Percentiles rank a stretch among this genome's conserved stretches.
These are phyloP conservation scores for Eristalis tenax DNA, from an alignment of 2,888 invertebrate genomes.

Conservation along the genomic window DNA sequence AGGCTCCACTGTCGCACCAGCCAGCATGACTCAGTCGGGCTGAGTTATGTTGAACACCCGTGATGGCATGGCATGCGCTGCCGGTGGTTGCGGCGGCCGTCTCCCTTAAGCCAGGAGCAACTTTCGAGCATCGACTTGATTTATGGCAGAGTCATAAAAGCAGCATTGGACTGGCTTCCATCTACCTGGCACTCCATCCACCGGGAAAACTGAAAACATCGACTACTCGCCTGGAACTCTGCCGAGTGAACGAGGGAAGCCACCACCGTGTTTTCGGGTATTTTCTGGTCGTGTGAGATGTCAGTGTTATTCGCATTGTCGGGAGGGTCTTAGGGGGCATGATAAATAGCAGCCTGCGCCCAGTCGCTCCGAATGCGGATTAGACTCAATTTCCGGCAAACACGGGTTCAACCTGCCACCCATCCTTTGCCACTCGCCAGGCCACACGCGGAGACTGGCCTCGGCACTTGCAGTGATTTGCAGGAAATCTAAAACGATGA, in stretches of 20 bases:
- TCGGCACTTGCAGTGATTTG: background rate
- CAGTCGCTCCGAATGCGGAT: slow-evolving; percentile 15
- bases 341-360: slow-evolving; percentile 59
- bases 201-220: slow-evolving; percentile 31
- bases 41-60: slow-evolving; percentile 51
- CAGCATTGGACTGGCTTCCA: slow-evolving; percentile 15
- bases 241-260: background rate
- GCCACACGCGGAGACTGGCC: background rate
- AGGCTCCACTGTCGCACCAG: background rate
- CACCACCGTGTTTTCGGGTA: background rate
- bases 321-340: slow-evolving; percentile 25
- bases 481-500: background rate
- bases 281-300: slow-evolving; percentile 41
- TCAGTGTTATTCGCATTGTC: slow-evolving; percentile 24
- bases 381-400: slow-evolving; percentile 43
- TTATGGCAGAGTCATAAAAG: slow-evolving; percentile 61
- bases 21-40: slow-evolving; percentile 35
- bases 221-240: slow-evolving; percentile 32
- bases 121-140: slow-evolving; percentile 64
- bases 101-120: slow-evolving; percentile 34
- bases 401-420: slow-evolving; percentile 15
- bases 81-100: slow-evolving; percentile 13
- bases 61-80: slow-evolving; percentile 31
- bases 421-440: background rate
- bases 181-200: slow-evolving; percentile 22